Evolutionary conservation across 1,140 invertebrate species (phyloP).

Genomic region (Lepidotrigona ventralis): DNA sequence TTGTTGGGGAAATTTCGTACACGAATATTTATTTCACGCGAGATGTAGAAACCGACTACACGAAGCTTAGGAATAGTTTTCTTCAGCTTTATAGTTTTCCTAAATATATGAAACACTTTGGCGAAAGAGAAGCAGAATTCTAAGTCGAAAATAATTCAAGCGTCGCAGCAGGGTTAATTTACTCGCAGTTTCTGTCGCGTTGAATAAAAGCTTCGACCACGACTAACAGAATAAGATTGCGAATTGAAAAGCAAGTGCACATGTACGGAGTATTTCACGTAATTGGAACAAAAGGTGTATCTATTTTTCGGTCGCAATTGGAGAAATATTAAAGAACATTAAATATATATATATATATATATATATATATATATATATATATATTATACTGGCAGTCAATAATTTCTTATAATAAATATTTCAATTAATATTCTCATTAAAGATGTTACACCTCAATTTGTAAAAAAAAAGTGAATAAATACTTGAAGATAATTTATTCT

Average conservation of each 20-base stretch:
- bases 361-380: too few species aligned
- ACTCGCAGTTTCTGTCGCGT: not conserved
- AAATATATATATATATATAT: too few species aligned
- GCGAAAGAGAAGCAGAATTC: not conserved
- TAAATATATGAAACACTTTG: too few species aligned
- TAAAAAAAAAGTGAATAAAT: too few species aligned
- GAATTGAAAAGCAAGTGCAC: not conserved
- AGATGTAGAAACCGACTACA: too few species aligned
- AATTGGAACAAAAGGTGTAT: not conserved
- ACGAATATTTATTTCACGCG: too few species aligned
- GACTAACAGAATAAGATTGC: not conserved
- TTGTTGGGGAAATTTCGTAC: too few species aligned
- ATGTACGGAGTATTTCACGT: not conserved
- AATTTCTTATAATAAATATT: too few species aligned
- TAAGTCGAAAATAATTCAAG: not conserved
- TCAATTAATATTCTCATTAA: not conserved
- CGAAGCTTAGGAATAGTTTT: too few species aligned
- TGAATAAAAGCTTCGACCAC: conserved; percentile 1
- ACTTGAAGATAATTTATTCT: too few species aligned
- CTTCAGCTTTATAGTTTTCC: too few species aligned
- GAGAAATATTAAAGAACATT: not conserved
- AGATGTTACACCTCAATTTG: not conserved
- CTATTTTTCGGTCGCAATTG: not conserved
- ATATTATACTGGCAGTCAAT: too few species aligned
- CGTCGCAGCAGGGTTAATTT: not conserved